Evolutionary conservation across 1,140 invertebrate genomes (phyloP).

Genomic region (Amyelois transitella): DNA sequence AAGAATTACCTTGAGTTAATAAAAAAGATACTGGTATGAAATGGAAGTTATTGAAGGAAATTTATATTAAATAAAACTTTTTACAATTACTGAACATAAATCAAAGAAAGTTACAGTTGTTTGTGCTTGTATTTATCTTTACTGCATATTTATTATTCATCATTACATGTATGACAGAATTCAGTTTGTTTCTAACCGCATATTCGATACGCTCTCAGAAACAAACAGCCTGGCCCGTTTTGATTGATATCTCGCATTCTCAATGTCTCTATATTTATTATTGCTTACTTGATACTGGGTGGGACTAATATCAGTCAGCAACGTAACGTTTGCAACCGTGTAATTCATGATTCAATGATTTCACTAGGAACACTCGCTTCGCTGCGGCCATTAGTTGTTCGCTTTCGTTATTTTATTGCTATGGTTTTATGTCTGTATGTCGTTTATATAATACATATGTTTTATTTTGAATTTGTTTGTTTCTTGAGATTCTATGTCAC

Average conservation of each 20-base stretch:
- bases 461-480: slow-evolving; percentile 68
- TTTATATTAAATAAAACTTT: too few species aligned
- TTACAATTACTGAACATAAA: neutral
- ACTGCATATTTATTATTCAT: slow-evolving; percentile 33
- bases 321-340: slow-evolving; percentile 14
- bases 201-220: slow-evolving; percentile 49
- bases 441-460: slow-evolving; percentile 18
- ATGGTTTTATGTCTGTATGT: neutral
- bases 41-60: too few species aligned
- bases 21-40: too few species aligned
- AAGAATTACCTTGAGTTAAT: neutral
- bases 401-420: neutral
- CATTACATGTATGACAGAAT: slow-evolving; percentile 39
- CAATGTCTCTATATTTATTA: slow-evolving; percentile 40
- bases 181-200: slow-evolving; percentile 34
- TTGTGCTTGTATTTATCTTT: slow-evolving; percentile 23
- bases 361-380: slow-evolving; percentile 10
- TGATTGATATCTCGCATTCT: slow-evolving; percentile 43
- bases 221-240: slow-evolving; percentile 34
- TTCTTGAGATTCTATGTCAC: slow-evolving; percentile 73
- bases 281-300: slow-evolving; percentile 32
- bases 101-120: too few species aligned
- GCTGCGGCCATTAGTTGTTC: neutral
- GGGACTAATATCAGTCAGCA: slow-evolving; percentile 29
- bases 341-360: slow-evolving; percentile 28